These are phyloP conservation scores for Ectemnius cavifrons DNA, from an alignment of 2,888 invertebrate species.

Conservation along the genomic window DNA sequence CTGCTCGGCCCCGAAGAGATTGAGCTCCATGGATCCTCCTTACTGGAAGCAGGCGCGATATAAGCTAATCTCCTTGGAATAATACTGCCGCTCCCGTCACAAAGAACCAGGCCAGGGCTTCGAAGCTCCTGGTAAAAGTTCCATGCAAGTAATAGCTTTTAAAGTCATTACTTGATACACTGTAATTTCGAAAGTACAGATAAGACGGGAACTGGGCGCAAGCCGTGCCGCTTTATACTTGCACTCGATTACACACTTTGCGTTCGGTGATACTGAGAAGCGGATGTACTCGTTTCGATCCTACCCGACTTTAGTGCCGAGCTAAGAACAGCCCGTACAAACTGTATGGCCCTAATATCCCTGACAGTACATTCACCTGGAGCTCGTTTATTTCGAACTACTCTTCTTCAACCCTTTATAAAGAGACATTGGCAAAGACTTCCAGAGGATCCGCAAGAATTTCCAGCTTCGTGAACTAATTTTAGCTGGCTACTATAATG, in stretches of 20 bases:
- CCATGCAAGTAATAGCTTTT: constrained; percentile 44
- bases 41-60: constrained; percentile 31
- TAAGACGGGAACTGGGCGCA: constrained; percentile 30
- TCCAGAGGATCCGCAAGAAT: too few species aligned
- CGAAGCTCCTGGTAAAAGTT: constrained; percentile 18
- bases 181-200: constrained; percentile 51
- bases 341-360: background rate
- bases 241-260: constrained; percentile 40
- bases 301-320: constrained; percentile 4
- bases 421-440: background rate
- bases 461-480: background rate
- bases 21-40: background rate
- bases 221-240: constrained; percentile 29
- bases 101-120: constrained; percentile 15
- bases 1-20: background rate
- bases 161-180: constrained; percentile 54
- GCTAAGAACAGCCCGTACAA: constrained; percentile 13
- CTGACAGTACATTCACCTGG: background rate
- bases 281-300: constrained; percentile 41
- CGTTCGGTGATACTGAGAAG: constrained; percentile 23
- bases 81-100: constrained; percentile 20
- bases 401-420: background rate
- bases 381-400: background rate
- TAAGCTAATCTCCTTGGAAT: constrained; percentile 8
- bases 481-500: background rate